These are phyloP conservation scores for Empis stercorea DNA, from an alignment of 2,888 invertebrate species.

Conservation along the genomic window DNA sequence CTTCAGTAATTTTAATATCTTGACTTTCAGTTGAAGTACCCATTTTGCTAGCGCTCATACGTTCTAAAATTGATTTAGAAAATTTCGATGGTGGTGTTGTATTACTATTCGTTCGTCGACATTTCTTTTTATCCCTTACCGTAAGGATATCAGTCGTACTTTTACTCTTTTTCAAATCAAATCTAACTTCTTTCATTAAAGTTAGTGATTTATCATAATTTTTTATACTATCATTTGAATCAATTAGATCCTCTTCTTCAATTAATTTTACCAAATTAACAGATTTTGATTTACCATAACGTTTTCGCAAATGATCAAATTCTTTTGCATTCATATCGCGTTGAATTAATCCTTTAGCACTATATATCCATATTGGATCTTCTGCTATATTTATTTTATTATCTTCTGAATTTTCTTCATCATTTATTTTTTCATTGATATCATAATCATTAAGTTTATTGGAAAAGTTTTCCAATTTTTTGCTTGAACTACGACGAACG, in stretches of 20 bases:
- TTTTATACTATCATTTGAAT: not conserved
- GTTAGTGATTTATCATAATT: not conserved
- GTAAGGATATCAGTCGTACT: conserved; percentile 17
- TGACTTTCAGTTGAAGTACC: conserved; percentile 31
- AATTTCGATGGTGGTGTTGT: conserved; percentile 17
- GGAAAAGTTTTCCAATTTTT: conserved; percentile 6
- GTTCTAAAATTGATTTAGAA: conserved; percentile 29
- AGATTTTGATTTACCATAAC: not conserved
- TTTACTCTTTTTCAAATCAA: conserved; percentile 13
- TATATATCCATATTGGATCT: conserved; percentile 9
- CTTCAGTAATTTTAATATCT: conserved; percentile 12
- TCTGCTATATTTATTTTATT: not conserved
- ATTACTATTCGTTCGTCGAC: conserved; percentile 27
- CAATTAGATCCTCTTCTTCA: not conserved
- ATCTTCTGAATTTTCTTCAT: not conserved
- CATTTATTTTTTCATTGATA: not conserved
- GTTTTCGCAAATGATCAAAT: conserved; percentile 7
- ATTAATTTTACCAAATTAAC: not conserved
- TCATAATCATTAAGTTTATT: not conserved
- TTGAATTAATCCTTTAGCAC: conserved; percentile 11
- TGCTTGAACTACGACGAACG: not conserved
- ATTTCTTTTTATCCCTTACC: conserved; percentile 27
- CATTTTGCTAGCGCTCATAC: conserved; percentile 29
- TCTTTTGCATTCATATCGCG: conserved; percentile 14
- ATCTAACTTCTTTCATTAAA: conserved; percentile 10